phyloP scores from a whole-genome alignment of 2,888 invertebrate species.

The Lycia hirtaria region DNA sequence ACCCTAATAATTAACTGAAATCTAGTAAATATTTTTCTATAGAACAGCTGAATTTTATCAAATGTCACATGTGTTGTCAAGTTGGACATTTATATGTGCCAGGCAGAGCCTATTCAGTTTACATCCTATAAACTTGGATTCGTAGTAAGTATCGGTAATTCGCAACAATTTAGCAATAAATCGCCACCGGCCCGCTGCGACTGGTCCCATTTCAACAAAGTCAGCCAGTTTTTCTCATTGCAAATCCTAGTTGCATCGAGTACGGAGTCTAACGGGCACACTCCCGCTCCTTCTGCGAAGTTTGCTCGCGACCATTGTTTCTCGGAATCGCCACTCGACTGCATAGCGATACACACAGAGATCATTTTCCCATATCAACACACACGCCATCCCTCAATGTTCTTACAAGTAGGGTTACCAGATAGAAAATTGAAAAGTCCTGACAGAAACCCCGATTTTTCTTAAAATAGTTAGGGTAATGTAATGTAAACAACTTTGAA shows the following conservation, averaged over 20 bases:
- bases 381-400: constrained; percentile 71
- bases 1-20: too few species aligned
- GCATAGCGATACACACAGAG: constrained; percentile 68
- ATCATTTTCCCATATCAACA: constrained; percentile 59
- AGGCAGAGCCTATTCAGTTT: neutral
- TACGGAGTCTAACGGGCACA: constrained; percentile 69
- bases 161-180: constrained; percentile 77
- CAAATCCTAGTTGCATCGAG: constrained; percentile 76
- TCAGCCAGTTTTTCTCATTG: constrained; percentile 77
- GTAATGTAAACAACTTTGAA: too few species aligned
- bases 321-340: constrained; percentile 74
- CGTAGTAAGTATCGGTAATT: constrained; percentile 67
- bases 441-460: too few species aligned
- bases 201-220: constrained; percentile 76
- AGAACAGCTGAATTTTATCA: too few species aligned
- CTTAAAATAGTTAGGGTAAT: too few species aligned
- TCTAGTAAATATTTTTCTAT: too few species aligned
- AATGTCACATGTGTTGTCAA: too few species aligned
- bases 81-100: neutral
- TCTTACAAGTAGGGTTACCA: too few species aligned
- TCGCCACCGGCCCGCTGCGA: constrained; percentile 61
- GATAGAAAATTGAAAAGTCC: too few species aligned
- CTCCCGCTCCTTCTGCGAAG: constrained; percentile 80
- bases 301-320: constrained; percentile 75
- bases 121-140: constrained; percentile 40